phyloP scores from a whole-genome alignment of 2,888 invertebrate species.

The Lepas anatifera region DNA sequence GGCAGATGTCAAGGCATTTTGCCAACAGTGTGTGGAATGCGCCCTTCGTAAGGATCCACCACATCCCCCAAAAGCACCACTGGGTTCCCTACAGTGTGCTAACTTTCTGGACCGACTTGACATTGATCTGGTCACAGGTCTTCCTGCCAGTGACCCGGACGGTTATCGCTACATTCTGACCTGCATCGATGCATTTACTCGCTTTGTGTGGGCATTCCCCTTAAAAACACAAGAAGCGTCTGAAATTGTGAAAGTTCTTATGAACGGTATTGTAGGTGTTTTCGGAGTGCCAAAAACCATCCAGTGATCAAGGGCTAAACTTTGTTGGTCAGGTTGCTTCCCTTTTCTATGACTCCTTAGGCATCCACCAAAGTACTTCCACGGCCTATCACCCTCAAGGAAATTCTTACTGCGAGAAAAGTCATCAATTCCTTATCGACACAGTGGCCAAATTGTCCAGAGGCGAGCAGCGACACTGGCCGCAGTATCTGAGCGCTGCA shows the following conservation, averaged over 20 bases:
- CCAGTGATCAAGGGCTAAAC: background rate
- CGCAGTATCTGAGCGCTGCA: background rate
- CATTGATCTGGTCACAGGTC: background rate
- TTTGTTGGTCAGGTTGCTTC: background rate
- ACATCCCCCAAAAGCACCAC: background rate
- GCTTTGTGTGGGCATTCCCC: background rate
- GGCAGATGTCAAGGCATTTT: background rate
- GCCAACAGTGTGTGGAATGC: background rate
- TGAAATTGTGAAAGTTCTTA: background rate
- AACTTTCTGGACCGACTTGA: background rate
- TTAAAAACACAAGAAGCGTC: background rate
- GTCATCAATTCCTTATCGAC: background rate
- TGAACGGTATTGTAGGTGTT: background rate
- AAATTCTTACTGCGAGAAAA: background rate
- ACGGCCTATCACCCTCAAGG: background rate
- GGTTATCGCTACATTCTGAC: background rate
- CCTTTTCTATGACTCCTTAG: background rate
- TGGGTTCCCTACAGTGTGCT: background rate
- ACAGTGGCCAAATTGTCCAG: background rate
- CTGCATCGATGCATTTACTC: background rate
- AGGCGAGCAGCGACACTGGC: background rate
- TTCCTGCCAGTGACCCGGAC: background rate
- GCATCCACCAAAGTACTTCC: background rate
- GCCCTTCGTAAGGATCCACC: background rate
- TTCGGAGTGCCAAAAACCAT: background rate